Base-by-base conservation (phyloP, 1,140 invertebrate genomes). In the Rhyacophila brunnea region DNA sequence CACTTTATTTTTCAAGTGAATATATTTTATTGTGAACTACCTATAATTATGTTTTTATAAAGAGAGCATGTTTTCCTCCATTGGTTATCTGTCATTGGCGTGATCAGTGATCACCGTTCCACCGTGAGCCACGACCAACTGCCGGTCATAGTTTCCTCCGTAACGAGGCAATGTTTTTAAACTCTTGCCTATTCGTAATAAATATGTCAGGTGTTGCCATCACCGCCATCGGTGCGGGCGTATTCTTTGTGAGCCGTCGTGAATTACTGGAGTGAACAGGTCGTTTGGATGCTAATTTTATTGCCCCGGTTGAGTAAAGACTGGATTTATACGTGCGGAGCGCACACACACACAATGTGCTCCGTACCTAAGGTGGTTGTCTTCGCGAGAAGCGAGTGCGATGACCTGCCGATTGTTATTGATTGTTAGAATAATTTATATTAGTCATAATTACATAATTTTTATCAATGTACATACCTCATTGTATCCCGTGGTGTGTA, bases 211-310 rank as follows among this genome's bases (percentile, higher is more conserved):
- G 62, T 64, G 62, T 53, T 49, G 52, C 62, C 62, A 63, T 63
- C 60, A 52, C 23, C 49, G 40, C 28, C 50, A 61, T 61, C 44
- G 53, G 54, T 52, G 55, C 60, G 46, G 59, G 57, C 57, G 62
- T 58, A 59, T 58, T 64, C 62, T 64, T 64, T 64, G 62, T 64
- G 62, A 55, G 56, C 57, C 56, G 51, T 47, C 52, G 56, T 64
- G 62, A 64, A 60, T 64, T 64, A 64, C 62, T 64, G 62, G 62
- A 64, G 59, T 64, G 62, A 60, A 45, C 55, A 28, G 52, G 62
- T 64, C 62, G 62, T 64, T 64, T 64, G 57, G 62, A 64, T 64
- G 62, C 62, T 64, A 64, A 64, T 64, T 64, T 64, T 64, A 64
- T 64, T 55, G 57, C 57, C 47, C 35, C 52, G 57, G 57, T 54